Evolutionary conservation across 2,797 vertebrate species (phyloP).

Genomic region (Pseudochromis fuscus): DNA sequence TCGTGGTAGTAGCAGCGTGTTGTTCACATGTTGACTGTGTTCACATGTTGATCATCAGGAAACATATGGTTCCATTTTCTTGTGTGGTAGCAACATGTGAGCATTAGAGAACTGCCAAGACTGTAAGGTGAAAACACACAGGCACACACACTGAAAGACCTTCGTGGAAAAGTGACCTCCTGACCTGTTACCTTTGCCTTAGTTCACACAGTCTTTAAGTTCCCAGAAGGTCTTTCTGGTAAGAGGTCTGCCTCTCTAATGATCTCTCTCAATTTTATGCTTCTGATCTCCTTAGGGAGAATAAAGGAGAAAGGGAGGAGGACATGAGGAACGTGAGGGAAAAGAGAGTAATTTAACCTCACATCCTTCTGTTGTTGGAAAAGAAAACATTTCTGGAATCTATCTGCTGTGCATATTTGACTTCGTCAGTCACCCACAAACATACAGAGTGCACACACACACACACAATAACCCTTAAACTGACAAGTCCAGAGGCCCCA

Average conservation of each 20-base stretch:
- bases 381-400: conserved; percentile 80
- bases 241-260: conserved; percentile 17
- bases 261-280: conserved; percentile 4
- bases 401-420: conserved; percentile 60
- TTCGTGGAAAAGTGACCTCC: conserved; percentile 21
- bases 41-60: conserved; percentile 48
- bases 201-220: conserved; percentile 47
- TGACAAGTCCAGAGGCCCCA: conserved; percentile 31
- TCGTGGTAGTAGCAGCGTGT: conserved; percentile 9
- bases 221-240: conserved; percentile 43
- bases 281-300: conserved; percentile 8
- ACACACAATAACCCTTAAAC: conserved; percentile 35
- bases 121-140: conserved; percentile 13
- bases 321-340: not conserved
- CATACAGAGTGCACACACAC: conserved; percentile 8
- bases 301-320: conserved; percentile 8
- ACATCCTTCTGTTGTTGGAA: conserved; percentile 58
- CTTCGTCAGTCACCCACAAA: conserved; percentile 48
- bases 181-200: conserved; percentile 52
- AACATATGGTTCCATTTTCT: conserved; percentile 72
- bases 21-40: conserved; percentile 32
- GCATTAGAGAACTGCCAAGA: conserved; percentile 14
- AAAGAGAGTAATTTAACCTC: conserved; percentile 38
- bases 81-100: conserved; percentile 40
- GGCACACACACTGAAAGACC: conserved; percentile 9